Percentiles rank a stretch among this genome's conserved stretches.
phyloP scores from a whole-genome alignment of 2,888 invertebrate genomes.

The Pammene aurita region DNA sequence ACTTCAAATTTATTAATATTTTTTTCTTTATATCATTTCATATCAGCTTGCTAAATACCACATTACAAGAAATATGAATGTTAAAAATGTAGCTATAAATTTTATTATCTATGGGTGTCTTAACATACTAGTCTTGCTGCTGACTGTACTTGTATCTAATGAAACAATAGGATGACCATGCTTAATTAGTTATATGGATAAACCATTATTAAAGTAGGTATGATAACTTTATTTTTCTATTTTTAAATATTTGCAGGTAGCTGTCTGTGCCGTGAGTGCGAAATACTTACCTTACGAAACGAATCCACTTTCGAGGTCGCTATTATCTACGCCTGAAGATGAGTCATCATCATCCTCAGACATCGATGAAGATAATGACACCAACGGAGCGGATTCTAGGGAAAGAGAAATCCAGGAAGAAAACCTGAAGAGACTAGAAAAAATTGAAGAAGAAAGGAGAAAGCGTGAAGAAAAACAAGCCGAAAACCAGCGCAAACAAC shows the following conservation, averaged over 20 bases:
- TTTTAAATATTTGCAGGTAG: conserved; percentile 62
- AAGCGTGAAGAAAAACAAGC: conserved; percentile 51
- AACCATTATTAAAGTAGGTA: no score
- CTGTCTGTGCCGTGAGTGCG: conserved; percentile 69
- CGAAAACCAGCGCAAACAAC: conserved; percentile 52
- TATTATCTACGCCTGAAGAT: conserved; percentile 46
- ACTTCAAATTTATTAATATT: no score
- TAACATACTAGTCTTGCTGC: no score
- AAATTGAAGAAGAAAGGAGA: conserved; percentile 50
- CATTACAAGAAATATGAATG: no score
- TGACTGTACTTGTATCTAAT: no score
- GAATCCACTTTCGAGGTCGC: conserved; percentile 45
- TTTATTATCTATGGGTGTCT: no score
- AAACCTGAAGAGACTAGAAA: conserved; percentile 57
- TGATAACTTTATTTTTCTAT: no score
- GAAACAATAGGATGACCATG: no score
- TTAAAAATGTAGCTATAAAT: no score
- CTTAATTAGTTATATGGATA: no score
- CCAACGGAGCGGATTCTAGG: conserved; percentile 47
- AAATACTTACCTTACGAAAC: conserved; percentile 73
- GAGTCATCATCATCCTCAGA: conserved; percentile 47
- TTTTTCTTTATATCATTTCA: no score
- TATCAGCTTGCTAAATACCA: no score
- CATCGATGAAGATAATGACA: conserved; percentile 48
- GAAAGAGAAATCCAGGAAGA: conserved; percentile 54